Conservation (phyloP, 2,113 vertebrate genomes). For the Brevimyrus niger region DNA sequence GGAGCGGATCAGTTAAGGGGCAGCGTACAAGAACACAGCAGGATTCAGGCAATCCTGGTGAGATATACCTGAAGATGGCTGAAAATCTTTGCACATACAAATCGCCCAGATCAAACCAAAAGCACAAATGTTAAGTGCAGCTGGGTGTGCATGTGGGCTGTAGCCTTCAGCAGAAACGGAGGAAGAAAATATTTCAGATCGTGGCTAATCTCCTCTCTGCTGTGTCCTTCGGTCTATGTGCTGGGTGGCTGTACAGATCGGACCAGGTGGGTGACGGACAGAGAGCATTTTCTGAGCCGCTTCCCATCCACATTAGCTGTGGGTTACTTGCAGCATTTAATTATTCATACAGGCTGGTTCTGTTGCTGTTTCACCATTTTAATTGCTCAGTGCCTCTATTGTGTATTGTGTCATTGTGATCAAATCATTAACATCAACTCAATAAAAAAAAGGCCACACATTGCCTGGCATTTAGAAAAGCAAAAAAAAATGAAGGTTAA, state of each 20-base stretch:
- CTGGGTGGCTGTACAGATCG: neutral
- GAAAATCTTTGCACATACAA: neutral
- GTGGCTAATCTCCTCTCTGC: neutral
- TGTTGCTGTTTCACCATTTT: neutral
- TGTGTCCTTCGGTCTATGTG: neutral
- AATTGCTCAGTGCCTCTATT: neutral
- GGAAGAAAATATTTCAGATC: neutral
- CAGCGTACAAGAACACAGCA: neutral
- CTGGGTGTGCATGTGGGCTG: neutral
- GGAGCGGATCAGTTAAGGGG: neutral
- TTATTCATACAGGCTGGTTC: neutral
- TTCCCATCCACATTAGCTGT: neutral
- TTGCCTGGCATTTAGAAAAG: neutral
- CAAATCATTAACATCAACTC: conserved; percentile 2
- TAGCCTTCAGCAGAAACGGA: neutral
- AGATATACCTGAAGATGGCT: neutral
- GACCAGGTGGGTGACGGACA: neutral
- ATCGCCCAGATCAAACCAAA: neutral
- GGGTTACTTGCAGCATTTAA: neutral
- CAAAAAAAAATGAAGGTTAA: conserved; percentile 4
- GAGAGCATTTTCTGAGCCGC: neutral
- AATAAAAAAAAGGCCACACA: neutral
- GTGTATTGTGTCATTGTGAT: neutral
- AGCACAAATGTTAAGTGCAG: neutral
- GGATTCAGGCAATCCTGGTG: neutral